Base-by-base conservation (phyloP, 1,140 invertebrate genomes). In the Protaetia brevitarsis region DNA sequence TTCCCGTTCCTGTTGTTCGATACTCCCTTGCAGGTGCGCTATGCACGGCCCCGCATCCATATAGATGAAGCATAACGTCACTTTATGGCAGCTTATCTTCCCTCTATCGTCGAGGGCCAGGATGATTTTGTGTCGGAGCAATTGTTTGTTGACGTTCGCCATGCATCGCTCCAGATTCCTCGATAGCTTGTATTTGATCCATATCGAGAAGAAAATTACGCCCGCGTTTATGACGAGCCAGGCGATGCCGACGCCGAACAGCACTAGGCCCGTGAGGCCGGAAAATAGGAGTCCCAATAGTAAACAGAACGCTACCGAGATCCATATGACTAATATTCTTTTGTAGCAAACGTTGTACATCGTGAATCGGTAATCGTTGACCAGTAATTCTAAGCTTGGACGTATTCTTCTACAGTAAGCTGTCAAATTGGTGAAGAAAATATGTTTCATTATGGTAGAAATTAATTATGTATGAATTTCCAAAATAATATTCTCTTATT, bases 391-490 rank as follows among this genome's bases (percentile, higher is more conserved):
- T 92, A 97, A 36, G 93, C 88, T 79, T 93, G 89, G 8, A 96
- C 94, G 81, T 96, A 97, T 80, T 97, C 94, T 84, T 97, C 94
- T 41, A 96, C 94, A 41, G 94, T 96, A 36, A 97, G 81, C 92
- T 96, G 81, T n/a, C 72, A 72, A 59, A 29, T n/a, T 29, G 29
- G 19, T 21, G 19, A 62, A 23, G 36, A 61, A 61, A 21, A 59
- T 7, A 59, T 16, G n/a, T n/a, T 59, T 27, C 57, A 51, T 2
- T 19, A 16, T 1, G 21, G 13, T 16, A 23, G 45, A 16, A 16
- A 19, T 2, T 1, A 34, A 34, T 34, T 34, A n/a, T n/a, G n/a
- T n/a, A n/a, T n/a, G n/a, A n/a, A n/a, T n/a, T n/a, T n/a, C n/a
- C n/a, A n/a, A n/a, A n/a, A n/a, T n/a, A n/a, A n/a, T n/a, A n/a